Evolutionary conservation across 2,888 invertebrate genomes (phyloP).

Genomic region (Scaptomyza flava): DNA sequence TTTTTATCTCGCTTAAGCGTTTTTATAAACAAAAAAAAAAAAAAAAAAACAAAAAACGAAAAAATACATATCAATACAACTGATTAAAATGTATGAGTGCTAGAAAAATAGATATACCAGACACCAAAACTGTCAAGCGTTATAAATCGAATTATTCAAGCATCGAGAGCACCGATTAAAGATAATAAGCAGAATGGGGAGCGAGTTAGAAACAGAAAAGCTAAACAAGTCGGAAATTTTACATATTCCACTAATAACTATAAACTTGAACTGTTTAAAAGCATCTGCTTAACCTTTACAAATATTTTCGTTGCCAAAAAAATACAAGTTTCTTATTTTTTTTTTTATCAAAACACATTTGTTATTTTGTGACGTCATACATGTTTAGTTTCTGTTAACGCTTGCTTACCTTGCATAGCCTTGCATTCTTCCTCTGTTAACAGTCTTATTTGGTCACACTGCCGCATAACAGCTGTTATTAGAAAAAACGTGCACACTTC

Average conservation of each 20-base stretch:
- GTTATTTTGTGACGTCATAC: conserved; percentile 39
- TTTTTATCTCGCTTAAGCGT: conserved; percentile 4
- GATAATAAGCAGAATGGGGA: background rate
- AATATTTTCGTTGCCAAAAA: too few relatives aligned
- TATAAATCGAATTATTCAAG: conserved; percentile 4
- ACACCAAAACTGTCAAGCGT: conserved; percentile 16
- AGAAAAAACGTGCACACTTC: conserved; percentile 38
- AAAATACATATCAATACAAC: background rate
- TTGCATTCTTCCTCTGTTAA: background rate
- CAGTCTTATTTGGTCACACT: conserved; percentile 43
- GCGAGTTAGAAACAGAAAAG: too few relatives aligned
- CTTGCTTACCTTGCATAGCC: background rate
- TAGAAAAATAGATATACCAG: background rate
- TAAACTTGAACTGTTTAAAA: background rate
- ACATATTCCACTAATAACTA: background rate
- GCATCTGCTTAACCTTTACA: background rate
- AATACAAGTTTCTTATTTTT: too few relatives aligned
- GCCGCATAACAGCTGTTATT: conserved; percentile 47
- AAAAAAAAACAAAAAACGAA: background rate
- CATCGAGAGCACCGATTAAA: conserved; percentile 8
- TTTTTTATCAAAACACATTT: too few relatives aligned
- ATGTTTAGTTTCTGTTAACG: conserved; percentile 2
- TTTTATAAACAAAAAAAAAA: conserved; percentile 22
- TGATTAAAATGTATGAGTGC: conserved; percentile 9
- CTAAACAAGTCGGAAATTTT: background rate